Evolutionary conservation across 1,140 invertebrate species (phyloP).

Genomic region (Melitaea cinxia): DNA sequence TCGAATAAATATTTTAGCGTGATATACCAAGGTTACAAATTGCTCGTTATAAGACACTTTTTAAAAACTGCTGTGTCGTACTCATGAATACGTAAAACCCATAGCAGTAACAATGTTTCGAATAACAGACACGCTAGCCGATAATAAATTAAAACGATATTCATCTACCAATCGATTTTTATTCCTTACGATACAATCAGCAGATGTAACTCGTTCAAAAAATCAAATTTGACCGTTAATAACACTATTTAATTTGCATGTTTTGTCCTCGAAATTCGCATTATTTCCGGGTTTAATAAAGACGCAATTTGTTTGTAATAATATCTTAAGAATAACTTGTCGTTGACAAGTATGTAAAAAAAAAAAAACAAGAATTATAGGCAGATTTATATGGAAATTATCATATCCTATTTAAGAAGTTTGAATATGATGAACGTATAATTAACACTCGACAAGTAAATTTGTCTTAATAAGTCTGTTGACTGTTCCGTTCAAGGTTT

Average conservation of each 20-base stretch:
- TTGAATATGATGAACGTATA: not conserved
- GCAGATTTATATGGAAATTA: not conserved
- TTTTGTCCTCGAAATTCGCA: slow-evolving; percentile 28
- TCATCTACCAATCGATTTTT: slow-evolving; percentile 3
- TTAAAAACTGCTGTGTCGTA: not conserved
- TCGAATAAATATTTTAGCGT: too few species aligned
- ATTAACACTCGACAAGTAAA: not conserved
- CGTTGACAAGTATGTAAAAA: not conserved
- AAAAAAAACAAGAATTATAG: not conserved
- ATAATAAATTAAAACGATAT: slow-evolving; percentile 12
- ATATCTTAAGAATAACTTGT: not conserved
- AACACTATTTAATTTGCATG: slow-evolving; percentile 31
- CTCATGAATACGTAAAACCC: slow-evolving; percentile 1
- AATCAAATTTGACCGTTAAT: slow-evolving; percentile 35
- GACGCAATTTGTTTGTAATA: not conserved
- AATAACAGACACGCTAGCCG: not conserved
- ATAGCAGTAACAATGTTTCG: not conserved
- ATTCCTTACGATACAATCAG: slow-evolving; percentile 14
- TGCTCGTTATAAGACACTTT: not conserved
- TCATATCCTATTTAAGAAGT: not conserved
- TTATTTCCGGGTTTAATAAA: slow-evolving; percentile 27
- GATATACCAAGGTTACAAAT: not conserved
- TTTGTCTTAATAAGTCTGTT: not conserved
- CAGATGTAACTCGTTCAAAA: slow-evolving; percentile 22
- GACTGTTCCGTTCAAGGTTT: too few species aligned